Percentiles rank a stretch among this genome's conserved stretches.
These are phyloP conservation scores for Heliconius charithonia DNA, from an alignment of 2,888 invertebrate genomes.

Conservation along the genomic window DNA sequence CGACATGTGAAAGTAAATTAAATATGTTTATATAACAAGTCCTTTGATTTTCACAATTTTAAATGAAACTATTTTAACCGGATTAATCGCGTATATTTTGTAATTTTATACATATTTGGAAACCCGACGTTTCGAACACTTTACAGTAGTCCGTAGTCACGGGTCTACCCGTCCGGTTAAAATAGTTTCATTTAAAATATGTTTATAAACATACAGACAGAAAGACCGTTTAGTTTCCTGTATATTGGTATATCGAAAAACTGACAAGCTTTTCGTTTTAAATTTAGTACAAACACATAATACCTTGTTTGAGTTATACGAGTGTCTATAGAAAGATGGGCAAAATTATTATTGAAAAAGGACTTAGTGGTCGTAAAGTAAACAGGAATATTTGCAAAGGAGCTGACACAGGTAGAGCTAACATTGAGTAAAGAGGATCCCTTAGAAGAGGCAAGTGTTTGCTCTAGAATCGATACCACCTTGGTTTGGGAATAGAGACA, in stretches of 20 bases:
- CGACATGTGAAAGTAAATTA: no score
- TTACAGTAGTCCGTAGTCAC: no score
- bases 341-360: conserved; percentile 71
- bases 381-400: conserved; percentile 66
- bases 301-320: conserved; percentile 1
- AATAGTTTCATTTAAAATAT: no score
- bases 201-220: no score
- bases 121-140: no score
- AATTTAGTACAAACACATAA: conserved; percentile 3
- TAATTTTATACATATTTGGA: no score
- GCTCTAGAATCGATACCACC: neutral
- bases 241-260: neutral
- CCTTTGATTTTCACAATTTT: no score
- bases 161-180: no score
- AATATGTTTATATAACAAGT: no score
- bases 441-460: conserved; percentile 15
- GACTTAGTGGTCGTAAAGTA: conserved; percentile 61
- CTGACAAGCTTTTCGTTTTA: neutral
- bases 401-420: conserved; percentile 47
- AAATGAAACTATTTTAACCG: no score
- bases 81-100: no score
- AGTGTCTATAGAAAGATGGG: conserved; percentile 48
- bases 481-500: conserved; percentile 10
- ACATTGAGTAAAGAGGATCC: conserved; percentile 3
- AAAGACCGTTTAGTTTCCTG: neutral